Base-by-base conservation (phyloP, 1,140 invertebrate species). In the Dryas iulia region DNA sequence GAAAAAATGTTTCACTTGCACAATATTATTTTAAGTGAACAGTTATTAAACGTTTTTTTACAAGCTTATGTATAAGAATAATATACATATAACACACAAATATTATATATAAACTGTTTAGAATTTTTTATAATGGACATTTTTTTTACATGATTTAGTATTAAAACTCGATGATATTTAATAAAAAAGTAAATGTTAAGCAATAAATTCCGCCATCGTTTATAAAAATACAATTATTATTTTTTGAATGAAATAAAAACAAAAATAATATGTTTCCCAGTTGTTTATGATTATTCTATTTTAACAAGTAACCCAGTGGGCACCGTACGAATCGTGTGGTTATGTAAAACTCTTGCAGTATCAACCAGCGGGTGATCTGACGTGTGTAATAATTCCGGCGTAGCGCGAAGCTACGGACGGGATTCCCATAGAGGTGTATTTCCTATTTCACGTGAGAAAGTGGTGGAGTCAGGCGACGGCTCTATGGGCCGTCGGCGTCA, bases 381-480 rank as follows among this genome's bases (percentile, higher is more conserved):
- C 59, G 69, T 72, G 72, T 74, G 73, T 79, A 79, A 76, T 79
- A 81, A 79, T 78, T 69, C 69, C 61, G 64, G 25, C 59, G 67
- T 70, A 65, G 61, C 64, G 67, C 64, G 62, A 69, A 73, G 71
- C 61, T 76, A 67, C 68, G 71, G 71, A 62, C 67, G 63, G 67
- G 70, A 83, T 83, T 83, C 82, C 78, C 82, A 82, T 83, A 81
- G 70, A 73, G 75, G 66, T 57, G 76, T 72, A 78, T 83, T 82
- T 83, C 74, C 76, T 76, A 81, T 79, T 86, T 82, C 82, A 77
- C 84, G 82, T 84, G 86, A 82, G 86, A 87, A 83, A 74, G 74
- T 68, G 23, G 71, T 73, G 59, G 62, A 63, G 73, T 47, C 72
- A 65, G 71, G 64, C 74, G 74, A 76, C 65, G 69, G 54, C 72